Base-by-base conservation (phyloP, 2,888 invertebrate species). In the Galeruca laticollis region DNA sequence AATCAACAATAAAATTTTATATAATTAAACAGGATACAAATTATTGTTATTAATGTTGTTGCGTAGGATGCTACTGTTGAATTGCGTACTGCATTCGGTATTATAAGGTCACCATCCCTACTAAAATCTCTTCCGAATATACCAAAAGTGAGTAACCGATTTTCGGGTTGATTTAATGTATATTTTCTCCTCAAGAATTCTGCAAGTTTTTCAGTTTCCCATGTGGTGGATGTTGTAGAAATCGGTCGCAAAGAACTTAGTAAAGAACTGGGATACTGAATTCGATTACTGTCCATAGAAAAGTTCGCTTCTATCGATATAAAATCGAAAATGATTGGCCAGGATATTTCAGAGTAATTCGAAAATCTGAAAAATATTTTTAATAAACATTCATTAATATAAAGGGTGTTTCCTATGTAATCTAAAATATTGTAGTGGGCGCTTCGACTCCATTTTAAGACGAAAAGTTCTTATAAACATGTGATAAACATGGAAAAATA, bases 81-180 rank as follows among this genome's bases (percentile, higher is more conserved):
- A 9, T 47, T 18, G 18, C 47, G 5, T 18, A 15, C 8, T 47
- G 15, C 47, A 47, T 56, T 56, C 13, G 47, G 40, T n/a, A 20
- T 60, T 37, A 57, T 59, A 20, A 68, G 10, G 3, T 61, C 26
- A 20, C 57, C 47, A 75, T 89, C 89, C 47, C 84, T 84, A 0
- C 78, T 83, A 74, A 86, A 89, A 59, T 87, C 84, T 72, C 89
- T 84, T 0, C 89, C 89, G 84, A 87, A 89, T 8, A 90, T 81
- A 0, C 86, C 87, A 68, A 89, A 89, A 4, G 85, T 81, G 51
- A 89, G 85, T 56, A 90, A 74, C 51, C 88, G 64, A 2, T 78
- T 83, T 76, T 88, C 87, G 0, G 87, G 84, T 15, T 73, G 65
- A 43, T 81, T 84, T 9, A 88, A 77, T 73, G 82, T 84, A 18